Percentiles rank a stretch among this genome's conserved stretches.
These are phyloP conservation scores for Drosophila colorata DNA, from an alignment of 2,888 invertebrate species.

Conservation along the genomic window DNA sequence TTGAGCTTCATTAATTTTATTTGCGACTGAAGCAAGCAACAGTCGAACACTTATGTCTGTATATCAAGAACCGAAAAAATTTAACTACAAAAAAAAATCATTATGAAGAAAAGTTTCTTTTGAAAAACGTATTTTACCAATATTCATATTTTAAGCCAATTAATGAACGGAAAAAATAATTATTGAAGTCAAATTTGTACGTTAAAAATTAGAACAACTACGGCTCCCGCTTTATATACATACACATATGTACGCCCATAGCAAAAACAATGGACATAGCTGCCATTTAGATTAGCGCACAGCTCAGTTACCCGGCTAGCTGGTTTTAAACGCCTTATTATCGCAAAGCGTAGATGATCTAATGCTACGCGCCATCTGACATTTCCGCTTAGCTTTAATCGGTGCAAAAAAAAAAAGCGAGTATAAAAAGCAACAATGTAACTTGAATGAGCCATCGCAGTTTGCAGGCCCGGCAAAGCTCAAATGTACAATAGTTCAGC, in stretches of 20 bases:
- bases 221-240: no score
- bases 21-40: neutral
- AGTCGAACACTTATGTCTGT: neutral
- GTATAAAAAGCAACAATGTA: conserved; percentile 55
- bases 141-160: no score
- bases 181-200: no score
- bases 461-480: conserved; percentile 39
- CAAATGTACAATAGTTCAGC: conserved; percentile 6
- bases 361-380: conserved; percentile 52
- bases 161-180: no score
- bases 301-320: conserved; percentile 16
- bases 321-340: conserved; percentile 54
- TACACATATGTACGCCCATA: conserved; percentile 17
- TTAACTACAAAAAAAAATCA: no score
- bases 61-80: no score
- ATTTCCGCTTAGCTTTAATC: conserved; percentile 65
- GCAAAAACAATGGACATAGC: conserved; percentile 35
- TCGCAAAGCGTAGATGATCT: conserved; percentile 58
- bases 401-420: no score
- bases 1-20: neutral
- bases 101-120: no score
- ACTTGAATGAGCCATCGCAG: conserved; percentile 11
- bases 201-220: no score
- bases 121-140: no score
- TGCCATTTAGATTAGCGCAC: conserved; percentile 21